Evolutionary conservation across 2,113 vertebrate species (phyloP), one percentile per base, ranked within the genome.

Genomic region (Enhydra lutris): DNA sequence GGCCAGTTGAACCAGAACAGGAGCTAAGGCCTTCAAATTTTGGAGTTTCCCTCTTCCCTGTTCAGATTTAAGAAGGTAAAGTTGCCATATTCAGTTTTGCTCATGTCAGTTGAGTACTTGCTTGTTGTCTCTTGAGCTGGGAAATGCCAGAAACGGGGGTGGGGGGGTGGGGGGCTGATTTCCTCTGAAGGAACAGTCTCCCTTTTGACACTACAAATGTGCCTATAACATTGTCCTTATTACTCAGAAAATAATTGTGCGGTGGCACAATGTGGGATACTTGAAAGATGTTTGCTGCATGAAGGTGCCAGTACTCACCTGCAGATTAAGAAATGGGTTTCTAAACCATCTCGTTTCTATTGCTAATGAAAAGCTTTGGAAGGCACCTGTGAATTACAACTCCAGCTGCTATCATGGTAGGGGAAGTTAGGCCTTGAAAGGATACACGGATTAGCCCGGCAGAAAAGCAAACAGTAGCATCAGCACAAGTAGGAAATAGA

Each of bases 401-500:
- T 97, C 98, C 97, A 98, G 98, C 98, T 99, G 98, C 98, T 98
- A 88, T 97, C 59, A 0, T 97, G 98, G 97, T 98, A 97, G 97
- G 98, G 98, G 97, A 98, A 98, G 98, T 98, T 92, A 98, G 98
- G 98, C 97, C 98, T 99, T 99, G 98, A 98, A 98, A 98, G 98
- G 98, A 98, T 98, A 94, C 97, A 97, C 96, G 98, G 98, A 99
- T 99, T 99, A 98, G 98, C 97, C 97, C 4, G 0, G 98, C 98
- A 98, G 98, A 99, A 98, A 98, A 99, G 98, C 97, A 98, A 99
- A 98, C 98, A 98, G 98, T 98, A 98, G 97, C 98, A 98, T 99
- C 98, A 98, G 98, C 98, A 98, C 96, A 98, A 98, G 98, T 97
- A 98, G 98, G 98, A 99, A 98, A 99, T 98, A 99, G 98, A 98